phyloP scores from a whole-genome alignment of 2,888 invertebrate species.

The Atethmia centrago region DNA sequence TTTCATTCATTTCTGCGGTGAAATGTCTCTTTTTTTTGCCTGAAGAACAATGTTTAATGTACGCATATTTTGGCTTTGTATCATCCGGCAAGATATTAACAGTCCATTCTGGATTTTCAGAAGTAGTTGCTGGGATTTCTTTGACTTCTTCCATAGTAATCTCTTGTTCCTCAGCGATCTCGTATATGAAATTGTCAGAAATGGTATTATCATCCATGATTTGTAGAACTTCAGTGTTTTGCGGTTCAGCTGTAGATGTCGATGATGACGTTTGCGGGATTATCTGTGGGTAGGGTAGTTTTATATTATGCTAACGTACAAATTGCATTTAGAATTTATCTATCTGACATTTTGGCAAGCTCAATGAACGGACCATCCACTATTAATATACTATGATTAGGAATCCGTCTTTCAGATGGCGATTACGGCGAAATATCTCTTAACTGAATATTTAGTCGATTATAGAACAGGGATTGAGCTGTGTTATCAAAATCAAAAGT shows the following conservation, averaged over 20 bases:
- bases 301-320: background rate
- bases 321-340: background rate
- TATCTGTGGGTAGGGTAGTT: constrained; percentile 72
- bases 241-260: constrained; percentile 56
- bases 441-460: too few species aligned
- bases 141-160: constrained; percentile 85
- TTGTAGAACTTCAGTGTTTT: constrained; percentile 75
- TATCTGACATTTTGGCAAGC: background rate
- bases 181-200: constrained; percentile 86
- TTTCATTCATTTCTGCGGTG: constrained; percentile 85
- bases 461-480: too few species aligned
- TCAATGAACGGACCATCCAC: background rate
- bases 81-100: constrained; percentile 85
- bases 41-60: constrained; percentile 81
- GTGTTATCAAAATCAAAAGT: too few species aligned
- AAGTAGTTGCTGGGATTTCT: constrained; percentile 75
- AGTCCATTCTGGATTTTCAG: constrained; percentile 82
- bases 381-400: too few species aligned
- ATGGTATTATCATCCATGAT: constrained; percentile 82
- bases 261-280: constrained; percentile 79
- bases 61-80: constrained; percentile 83
- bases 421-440: too few species aligned
- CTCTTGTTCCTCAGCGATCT: constrained; percentile 88
- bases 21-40: constrained; percentile 87
- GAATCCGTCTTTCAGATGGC: too few species aligned